Conservation (phyloP, 2,888 invertebrate species). For the Amphipyra tragopoginis region DNA sequence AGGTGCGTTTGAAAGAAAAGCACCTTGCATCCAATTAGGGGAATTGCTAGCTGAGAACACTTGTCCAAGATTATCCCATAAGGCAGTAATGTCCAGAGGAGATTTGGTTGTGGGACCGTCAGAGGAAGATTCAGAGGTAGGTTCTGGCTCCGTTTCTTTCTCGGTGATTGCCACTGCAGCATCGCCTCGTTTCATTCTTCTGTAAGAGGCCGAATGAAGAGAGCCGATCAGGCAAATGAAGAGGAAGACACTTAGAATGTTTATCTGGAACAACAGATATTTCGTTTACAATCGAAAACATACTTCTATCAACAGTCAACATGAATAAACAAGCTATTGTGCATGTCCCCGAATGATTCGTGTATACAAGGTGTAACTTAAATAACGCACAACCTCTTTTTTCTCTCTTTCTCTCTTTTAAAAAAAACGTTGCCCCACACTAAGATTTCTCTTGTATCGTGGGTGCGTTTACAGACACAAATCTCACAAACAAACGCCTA, state of each 20-base stretch:
- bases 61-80: conserved; percentile 26
- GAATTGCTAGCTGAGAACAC: conserved; percentile 19
- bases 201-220: conserved; percentile 23
- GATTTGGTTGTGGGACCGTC: neutral
- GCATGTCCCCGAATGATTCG: too few species aligned
- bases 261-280: conserved; percentile 45
- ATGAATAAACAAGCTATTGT: too few species aligned
- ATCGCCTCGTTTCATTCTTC: conserved; percentile 22
- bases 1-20: conserved; percentile 20
- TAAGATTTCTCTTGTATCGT: too few species aligned
- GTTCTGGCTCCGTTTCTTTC: neutral
- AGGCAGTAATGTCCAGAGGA: neutral
- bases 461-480: too few species aligned
- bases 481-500: too few species aligned
- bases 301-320: too few species aligned
- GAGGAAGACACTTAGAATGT: conserved; percentile 42
- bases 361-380: too few species aligned
- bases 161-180: neutral
- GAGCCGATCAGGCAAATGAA: conserved; percentile 46
- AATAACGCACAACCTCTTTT: too few species aligned
- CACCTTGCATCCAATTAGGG: conserved; percentile 26
- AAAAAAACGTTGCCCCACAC: too few species aligned
- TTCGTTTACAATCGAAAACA: neutral
- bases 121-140: neutral
- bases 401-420: too few species aligned